Evolutionary conservation across 2,888 invertebrate genomes (phyloP), one percentile per base, ranked within the genome.

Genomic region (Tinea trinotella): DNA sequence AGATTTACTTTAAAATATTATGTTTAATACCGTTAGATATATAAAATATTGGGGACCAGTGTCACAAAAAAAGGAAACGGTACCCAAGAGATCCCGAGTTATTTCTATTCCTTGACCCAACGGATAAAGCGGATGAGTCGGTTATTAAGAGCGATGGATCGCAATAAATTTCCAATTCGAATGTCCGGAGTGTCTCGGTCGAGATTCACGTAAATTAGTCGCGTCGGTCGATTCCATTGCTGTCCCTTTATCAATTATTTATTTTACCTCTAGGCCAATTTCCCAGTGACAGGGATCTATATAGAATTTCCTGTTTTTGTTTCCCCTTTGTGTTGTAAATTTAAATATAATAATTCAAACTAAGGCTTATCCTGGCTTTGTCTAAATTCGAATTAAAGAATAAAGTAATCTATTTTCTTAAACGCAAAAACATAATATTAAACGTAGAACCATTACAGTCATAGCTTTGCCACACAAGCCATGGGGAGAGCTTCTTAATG

Each of bases 91-190:
- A 30, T 30, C n/a, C 30, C 3, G 7, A 30, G 30, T 30, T 30
- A 30, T 30, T 30, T 30, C 30, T 30, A 30, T 30, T 30, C 30
- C 30, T 30, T 30, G 30, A 30, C 30, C 30, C 30, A 30, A 30
- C 2, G 30, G 30, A 30, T 30, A 30, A 30, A 30, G 30, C 30
- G 30, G 7, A 54, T 54, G 55, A 35, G 18, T 63, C 64, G 63
- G 65, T 62, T 70, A 71, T 70, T 70, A 69, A 68, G 70, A 67
- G 63, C 64, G 60, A 64, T 66, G 66, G 65, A 65, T 65, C 58
- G 65, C 65, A 65, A 74, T 76, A 75, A 71, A 78, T 78, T 71
- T 67, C 60, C 67, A 67, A 70, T 71, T 62, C 61, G 61, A 64
- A 60, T 65, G 66, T 66, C 64, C 64, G 59, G 60, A 57, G 57